Base-by-base conservation (phyloP, 2,888 invertebrate species). In the Cantharis nigra region DNA sequence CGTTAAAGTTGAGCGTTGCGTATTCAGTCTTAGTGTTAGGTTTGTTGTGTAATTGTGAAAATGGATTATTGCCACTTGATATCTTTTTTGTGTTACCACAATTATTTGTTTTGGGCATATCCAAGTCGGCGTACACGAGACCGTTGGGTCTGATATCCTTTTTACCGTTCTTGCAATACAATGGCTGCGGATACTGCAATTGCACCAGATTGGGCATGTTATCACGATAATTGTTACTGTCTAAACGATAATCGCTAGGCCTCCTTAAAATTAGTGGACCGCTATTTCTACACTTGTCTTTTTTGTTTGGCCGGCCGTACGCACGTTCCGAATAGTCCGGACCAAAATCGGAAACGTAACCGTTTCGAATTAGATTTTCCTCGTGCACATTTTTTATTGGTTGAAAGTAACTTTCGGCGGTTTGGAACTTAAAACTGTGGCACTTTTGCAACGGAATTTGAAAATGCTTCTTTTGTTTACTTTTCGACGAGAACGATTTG, bases 361-460 rank as follows among this genome's bases (percentile, higher is more conserved):
- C 89, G 81, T 89, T 89, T 73, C 86, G 82, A 87, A 89, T 88
- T 69, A 88, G 79, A 76, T 89, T 87, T 79, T 89, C 88, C 79
- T 89, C 88, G 83, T 92, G 90, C 82, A 92, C 91, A 83, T 92
- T 92, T 83, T 92, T 91, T 81, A 92, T 92, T 7, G 92, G 92
- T 88, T 92, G 92, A 82, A 92, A 92, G 83, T 92, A 92, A 84
- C 92, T 92, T 80, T 89, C 89, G 28, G 89, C 88, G 74, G 89
- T 89, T 86, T 89, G 89, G 80, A 88, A 88, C 80, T 88, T 88
- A 85, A 92, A 92, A 85, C 92, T 92, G 87, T 92, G 92, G 83
- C 92, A 91, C 85, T 92, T 92, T 86, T 92, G 92, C 63, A 92
- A 85, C 2, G 92, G 92, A 82, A 92, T 91, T 89, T 92, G 92